Conservation (phyloP, 2,113 vertebrate genomes). For the Grus americana region DNA sequence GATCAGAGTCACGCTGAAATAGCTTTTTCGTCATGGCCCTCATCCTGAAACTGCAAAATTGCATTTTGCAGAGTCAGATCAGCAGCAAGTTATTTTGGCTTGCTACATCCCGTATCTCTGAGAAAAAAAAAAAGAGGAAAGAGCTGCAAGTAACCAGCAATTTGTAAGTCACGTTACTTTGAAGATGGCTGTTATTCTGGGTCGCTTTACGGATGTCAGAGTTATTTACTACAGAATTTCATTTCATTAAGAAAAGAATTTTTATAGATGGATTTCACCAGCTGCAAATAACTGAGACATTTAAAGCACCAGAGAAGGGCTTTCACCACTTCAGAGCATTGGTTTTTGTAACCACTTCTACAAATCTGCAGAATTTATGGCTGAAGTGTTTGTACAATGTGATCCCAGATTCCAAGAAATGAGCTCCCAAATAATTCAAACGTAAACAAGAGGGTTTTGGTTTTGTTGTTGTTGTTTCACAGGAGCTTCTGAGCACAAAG, state of each 20-base stretch:
- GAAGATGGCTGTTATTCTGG: background rate
- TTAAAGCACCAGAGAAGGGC: background rate
- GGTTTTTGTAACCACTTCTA: background rate
- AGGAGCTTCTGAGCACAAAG: background rate
- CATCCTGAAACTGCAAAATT: background rate
- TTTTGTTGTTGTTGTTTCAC: background rate
- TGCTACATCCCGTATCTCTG: background rate
- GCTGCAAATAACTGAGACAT: constrained; percentile 1
- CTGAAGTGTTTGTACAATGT: background rate
- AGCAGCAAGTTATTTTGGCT: background rate
- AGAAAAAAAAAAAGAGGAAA: background rate
- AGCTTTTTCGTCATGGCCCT: background rate
- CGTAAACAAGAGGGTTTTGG: background rate
- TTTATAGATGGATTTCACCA: constrained; percentile 1
- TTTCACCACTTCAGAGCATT: background rate
- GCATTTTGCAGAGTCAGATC: background rate
- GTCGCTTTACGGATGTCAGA: background rate
- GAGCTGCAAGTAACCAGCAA: background rate
- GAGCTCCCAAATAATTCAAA: background rate
- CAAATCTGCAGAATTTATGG: background rate
- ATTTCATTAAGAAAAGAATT: background rate
- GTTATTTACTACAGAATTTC: constrained; percentile 14
- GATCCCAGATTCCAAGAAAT: constrained; percentile 7
- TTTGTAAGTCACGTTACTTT: background rate
- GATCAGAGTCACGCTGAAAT: background rate